These are phyloP conservation scores for Pelecanus crispus DNA, from an alignment of 2,113 vertebrate species.

Conservation along the genomic window DNA sequence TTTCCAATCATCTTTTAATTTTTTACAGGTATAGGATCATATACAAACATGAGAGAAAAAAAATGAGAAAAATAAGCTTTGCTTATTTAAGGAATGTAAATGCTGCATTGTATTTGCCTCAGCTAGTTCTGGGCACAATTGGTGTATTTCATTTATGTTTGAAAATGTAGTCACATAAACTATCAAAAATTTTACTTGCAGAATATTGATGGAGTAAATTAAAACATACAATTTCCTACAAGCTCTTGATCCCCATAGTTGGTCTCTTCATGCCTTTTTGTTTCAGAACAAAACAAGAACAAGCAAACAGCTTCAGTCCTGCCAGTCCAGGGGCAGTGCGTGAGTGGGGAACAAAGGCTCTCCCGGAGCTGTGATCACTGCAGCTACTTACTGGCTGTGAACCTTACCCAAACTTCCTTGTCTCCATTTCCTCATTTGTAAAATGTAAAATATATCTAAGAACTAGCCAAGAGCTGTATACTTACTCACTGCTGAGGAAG, in stretches of 20 bases:
- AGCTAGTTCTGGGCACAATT: background rate
- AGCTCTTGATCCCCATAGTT: background rate
- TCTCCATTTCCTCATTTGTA: background rate
- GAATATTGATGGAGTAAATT: background rate
- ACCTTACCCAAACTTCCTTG: background rate
- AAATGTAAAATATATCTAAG: background rate
- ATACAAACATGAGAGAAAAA: background rate
- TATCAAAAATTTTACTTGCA: background rate
- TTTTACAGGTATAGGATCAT: background rate
- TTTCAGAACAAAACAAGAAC: background rate
- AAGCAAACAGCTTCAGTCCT: background rate
- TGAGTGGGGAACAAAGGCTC: background rate
- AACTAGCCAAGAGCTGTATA: background rate
- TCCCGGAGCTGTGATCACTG: background rate
- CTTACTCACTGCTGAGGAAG: background rate
- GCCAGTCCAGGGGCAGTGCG: background rate
- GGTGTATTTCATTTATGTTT: background rate
- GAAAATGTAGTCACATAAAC: background rate
- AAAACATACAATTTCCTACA: background rate
- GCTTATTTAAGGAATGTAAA: background rate
- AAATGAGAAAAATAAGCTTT: background rate
- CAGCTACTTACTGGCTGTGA: background rate
- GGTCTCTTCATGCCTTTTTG: background rate
- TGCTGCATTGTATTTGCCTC: background rate
- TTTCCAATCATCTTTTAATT: background rate